These are phyloP conservation scores for Tragelaphus scriptus DNA, from an alignment of 2,113 vertebrate genomes.

Conservation along the genomic window DNA sequence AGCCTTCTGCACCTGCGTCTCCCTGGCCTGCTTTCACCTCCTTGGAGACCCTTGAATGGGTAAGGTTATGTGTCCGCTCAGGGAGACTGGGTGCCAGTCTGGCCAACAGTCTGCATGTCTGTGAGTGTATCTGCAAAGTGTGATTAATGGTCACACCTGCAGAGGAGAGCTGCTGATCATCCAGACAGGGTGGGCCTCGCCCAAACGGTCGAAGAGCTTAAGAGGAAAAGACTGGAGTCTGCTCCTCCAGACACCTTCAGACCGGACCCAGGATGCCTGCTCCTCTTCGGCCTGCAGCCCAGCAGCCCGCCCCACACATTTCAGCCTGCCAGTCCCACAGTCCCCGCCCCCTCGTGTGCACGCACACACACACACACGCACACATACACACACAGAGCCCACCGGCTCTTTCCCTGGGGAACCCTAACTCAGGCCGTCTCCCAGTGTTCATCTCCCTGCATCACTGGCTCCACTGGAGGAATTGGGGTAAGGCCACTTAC, in stretches of 20 bases:
- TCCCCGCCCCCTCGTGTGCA: rapidly evolving
- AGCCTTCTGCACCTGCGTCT: too few relatives aligned
- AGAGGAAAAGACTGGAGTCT: not conserved
- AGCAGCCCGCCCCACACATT: rapidly evolving
- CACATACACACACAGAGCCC: not conserved
- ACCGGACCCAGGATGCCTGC: rapidly evolving
- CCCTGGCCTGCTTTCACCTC: too few relatives aligned
- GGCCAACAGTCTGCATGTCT: not conserved
- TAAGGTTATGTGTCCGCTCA: rapidly evolving
- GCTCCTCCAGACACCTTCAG: not conserved
- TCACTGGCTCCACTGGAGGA: rapidly evolving
- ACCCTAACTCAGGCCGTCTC: rapidly evolving
- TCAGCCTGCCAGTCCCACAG: not conserved
- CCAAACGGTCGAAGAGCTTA: not conserved
- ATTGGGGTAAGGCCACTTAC: rapidly evolving
- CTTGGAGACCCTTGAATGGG: not conserved
- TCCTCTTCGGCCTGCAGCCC: not conserved
- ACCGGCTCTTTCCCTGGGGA: not conserved
- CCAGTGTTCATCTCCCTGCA: rapidly evolving
- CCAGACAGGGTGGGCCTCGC: not conserved
- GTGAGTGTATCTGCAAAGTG: not conserved
- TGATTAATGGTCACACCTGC: not conserved
- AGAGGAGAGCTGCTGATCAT: not conserved
- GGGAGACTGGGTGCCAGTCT: rapidly evolving
- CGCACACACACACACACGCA: not conserved